Base-by-base conservation (phyloP, 2,888 invertebrate species). In the Cheilosia scutellata region DNA sequence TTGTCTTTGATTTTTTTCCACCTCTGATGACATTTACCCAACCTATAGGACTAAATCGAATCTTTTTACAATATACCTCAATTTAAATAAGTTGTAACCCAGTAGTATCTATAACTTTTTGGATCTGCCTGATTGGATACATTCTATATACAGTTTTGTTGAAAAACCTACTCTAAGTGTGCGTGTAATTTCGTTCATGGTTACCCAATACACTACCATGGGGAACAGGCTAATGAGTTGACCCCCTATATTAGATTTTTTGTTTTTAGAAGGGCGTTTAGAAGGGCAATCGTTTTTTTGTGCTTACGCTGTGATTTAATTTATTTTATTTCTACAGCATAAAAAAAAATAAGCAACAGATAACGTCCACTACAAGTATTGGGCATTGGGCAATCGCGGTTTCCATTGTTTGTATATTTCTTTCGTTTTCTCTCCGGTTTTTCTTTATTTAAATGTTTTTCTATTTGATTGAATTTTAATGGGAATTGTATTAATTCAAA, bases 391-490 rank as follows among this genome's bases (percentile, higher is more conserved):
- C n/a, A n/a, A n/a, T n/a, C n/a, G n/a, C 47, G 25, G 11, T 29
- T 42, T 77, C 37, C 47, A 78, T 78, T 78, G 78, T 78, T 49
- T 29, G 51, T n/a, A n/a, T 65, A 72, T 60, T 51, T 78, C 71
- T 71, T 72, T 25, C 49, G 71, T 79, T 79, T 72, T 49, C 72
- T 40, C 57, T 70, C 25, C 57, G 44, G 44, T 70, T 70, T 58
- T 72, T 57, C 63, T 27, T 40, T 63, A n/a, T n/a, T 27, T 27
- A 27, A 9, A 40, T 7, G 53, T 44, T 25, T 33, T 37, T 31
- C 27, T 57, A 65, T 79, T 60, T 79, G 58, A 79, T 79, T 79
- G 79, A 79, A 79, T 79, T 72, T 79, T 65, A 79, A 79, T 79
- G 79, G 79, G 33, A 44, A 44, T 79, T 79, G 72, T 72, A 79